Conservation (phyloP, 2,113 vertebrate genomes). For the Sigmodon hispidus region DNA sequence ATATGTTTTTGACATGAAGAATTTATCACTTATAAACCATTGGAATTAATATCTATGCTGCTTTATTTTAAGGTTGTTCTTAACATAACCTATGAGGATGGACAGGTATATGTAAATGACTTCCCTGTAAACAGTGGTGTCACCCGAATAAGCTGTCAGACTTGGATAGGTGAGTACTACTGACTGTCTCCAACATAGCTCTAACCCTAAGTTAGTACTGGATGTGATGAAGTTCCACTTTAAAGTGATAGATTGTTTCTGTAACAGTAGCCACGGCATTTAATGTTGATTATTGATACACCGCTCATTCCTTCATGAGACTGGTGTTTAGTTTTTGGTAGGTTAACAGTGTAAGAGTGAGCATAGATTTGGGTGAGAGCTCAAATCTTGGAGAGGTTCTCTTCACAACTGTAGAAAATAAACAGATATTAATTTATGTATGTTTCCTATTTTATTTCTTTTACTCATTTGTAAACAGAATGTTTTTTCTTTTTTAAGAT, state of each 20-base stretch:
- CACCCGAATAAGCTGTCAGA: conserved; percentile 91
- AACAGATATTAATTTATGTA: background rate
- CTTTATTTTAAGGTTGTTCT: conserved; percentile 87
- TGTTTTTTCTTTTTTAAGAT: background rate
- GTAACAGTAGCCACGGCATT: background rate
- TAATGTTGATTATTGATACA: conserved; percentile 26
- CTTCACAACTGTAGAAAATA: background rate
- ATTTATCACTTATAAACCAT: conserved; percentile 57
- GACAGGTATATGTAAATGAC: conserved; percentile 93
- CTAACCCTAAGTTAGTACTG: conserved; percentile 43
- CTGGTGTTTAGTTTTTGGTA: background rate
- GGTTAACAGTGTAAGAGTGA: background rate
- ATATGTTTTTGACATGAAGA: conserved; percentile 59
- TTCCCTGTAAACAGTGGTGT: conserved; percentile 92
- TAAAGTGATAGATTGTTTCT: background rate
- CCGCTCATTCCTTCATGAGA: background rate
- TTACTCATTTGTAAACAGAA: background rate
- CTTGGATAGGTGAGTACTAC: conserved; percentile 91
- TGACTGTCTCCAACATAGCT: conserved; percentile 5
- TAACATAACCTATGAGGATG: conserved; percentile 86
- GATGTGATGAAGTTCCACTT: conserved; percentile 19
- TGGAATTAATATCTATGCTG: conserved; percentile 72
- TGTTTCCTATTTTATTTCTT: background rate
- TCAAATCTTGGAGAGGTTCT: background rate
- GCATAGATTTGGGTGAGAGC: background rate